These are phyloP conservation scores for Pagetopsis macropterus DNA, from an alignment of 2,797 vertebrate genomes.

Conservation along the genomic window DNA sequence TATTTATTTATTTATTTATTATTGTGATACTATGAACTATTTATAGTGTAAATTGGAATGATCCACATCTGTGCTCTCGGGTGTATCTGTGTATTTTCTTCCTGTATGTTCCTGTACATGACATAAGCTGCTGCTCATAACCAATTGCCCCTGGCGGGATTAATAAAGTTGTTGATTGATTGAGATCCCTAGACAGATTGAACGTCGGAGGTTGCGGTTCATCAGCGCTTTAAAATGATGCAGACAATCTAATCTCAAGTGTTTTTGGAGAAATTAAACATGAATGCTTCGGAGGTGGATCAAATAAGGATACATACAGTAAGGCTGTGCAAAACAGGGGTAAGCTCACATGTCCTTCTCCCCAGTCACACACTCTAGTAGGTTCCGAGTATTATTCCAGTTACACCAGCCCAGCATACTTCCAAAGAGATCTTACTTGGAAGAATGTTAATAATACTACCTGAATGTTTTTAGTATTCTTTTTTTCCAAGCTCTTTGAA, in stretches of 20 bases:
- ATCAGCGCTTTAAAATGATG: background rate
- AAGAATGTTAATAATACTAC: conserved; percentile 16
- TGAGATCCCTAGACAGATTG: background rate
- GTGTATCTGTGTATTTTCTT: too few species aligned
- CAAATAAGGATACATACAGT: background rate
- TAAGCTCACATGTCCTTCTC: background rate
- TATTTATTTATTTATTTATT: too few species aligned
- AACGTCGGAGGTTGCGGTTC: background rate
- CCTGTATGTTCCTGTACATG: too few species aligned
- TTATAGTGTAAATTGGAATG: too few species aligned
- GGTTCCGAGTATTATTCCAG: background rate
- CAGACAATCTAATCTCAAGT: background rate
- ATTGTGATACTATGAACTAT: too few species aligned
- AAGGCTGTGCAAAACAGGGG: background rate
- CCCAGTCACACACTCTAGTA: background rate
- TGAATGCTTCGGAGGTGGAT: background rate
- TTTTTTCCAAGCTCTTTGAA: conserved; percentile 14
- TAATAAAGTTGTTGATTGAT: too few species aligned
- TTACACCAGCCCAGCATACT: background rate
- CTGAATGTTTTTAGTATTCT: background rate
- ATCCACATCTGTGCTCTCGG: too few species aligned
- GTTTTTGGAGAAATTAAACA: background rate
- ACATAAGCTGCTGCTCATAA: too few species aligned
- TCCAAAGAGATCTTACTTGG: background rate
- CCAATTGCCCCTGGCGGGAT: too few species aligned